These are phyloP conservation scores for Campoletis raptor DNA, from an alignment of 2,888 invertebrate species.

Conservation along the genomic window DNA sequence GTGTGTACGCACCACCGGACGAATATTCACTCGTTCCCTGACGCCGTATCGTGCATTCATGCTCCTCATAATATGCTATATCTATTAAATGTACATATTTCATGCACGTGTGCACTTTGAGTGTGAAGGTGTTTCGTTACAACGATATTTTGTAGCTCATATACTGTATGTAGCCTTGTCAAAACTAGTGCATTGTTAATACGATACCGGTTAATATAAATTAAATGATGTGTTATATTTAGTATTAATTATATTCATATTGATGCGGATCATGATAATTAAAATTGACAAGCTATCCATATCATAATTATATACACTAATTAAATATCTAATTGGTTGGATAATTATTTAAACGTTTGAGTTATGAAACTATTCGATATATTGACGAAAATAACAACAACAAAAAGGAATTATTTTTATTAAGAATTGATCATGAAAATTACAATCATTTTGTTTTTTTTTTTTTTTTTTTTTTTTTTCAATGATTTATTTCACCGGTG, in stretches of 20 bases:
- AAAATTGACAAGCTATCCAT: background rate
- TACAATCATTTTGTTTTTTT: background rate
- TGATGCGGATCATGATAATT: conserved; percentile 15
- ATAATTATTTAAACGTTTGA: conserved; percentile 4
- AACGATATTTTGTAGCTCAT: conserved; percentile 13
- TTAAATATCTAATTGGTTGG: conserved; percentile 2
- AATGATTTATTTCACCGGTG: background rate
- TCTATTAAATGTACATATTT: conserved; percentile 7
- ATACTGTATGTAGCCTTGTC: background rate
- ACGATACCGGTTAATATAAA: background rate
- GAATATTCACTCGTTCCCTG: conserved; percentile 48
- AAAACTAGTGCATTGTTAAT: conserved; percentile 2
- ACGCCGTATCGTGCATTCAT: conserved; percentile 33
- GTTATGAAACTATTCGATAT: background rate
- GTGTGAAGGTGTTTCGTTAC: conserved; percentile 31
- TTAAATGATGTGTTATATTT: conserved; percentile 5
- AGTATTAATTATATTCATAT: conserved; percentile 14
- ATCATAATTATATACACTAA: conserved; percentile 1
- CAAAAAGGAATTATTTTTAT: background rate
- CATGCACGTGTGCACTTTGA: background rate
- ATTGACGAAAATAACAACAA: background rate
- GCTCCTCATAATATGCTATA: conserved; percentile 11
- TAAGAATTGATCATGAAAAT: background rate
- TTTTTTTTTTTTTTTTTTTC: too few relatives aligned
- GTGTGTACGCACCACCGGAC: conserved; percentile 17